Percentiles rank a stretch among this genome's conserved stretches.
phyloP scores from a whole-genome alignment of 2,888 invertebrate genomes.

The Torymus tubicola region DNA sequence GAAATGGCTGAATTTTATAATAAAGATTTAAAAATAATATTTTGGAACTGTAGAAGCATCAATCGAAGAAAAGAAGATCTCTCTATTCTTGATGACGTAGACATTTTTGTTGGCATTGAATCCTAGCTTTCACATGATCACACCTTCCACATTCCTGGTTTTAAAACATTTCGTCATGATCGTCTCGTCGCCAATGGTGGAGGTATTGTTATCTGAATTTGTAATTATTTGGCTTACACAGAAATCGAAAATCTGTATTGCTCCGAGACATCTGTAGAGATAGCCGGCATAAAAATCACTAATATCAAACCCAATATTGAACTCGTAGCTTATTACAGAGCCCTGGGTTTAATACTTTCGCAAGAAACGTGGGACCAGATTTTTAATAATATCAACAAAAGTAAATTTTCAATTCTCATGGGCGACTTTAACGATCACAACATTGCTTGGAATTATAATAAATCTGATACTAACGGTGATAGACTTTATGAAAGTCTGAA shows the following conservation, averaged over 20 bases:
- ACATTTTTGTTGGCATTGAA: too few relatives aligned
- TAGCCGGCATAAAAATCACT: not conserved
- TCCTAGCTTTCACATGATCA: too few relatives aligned
- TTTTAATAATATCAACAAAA: not conserved
- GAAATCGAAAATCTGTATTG: not conserved
- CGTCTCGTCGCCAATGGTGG: not conserved
- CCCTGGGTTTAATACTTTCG: not conserved
- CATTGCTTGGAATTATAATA: too few relatives aligned
- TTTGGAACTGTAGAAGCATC: too few relatives aligned
- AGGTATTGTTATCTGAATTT: not conserved
- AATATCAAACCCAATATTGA: not conserved
- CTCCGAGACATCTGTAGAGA: not conserved
- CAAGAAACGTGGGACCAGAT: not conserved
- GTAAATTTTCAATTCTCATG: not conserved
- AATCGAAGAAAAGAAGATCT: too few relatives aligned
- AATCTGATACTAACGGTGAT: not conserved
- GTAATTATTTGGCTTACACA: not conserved
- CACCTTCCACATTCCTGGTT: constrained; percentile 1
- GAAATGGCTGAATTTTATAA: too few relatives aligned
- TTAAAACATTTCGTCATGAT: not conserved
- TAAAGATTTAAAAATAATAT: too few relatives aligned
- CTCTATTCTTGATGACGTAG: too few relatives aligned
- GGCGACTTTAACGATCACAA: too few relatives aligned
- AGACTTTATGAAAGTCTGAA: not conserved
- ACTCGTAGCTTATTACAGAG: not conserved